phyloP scores from a whole-genome alignment of 2,797 vertebrate genomes.

The Lepus oiostolus region DNA sequence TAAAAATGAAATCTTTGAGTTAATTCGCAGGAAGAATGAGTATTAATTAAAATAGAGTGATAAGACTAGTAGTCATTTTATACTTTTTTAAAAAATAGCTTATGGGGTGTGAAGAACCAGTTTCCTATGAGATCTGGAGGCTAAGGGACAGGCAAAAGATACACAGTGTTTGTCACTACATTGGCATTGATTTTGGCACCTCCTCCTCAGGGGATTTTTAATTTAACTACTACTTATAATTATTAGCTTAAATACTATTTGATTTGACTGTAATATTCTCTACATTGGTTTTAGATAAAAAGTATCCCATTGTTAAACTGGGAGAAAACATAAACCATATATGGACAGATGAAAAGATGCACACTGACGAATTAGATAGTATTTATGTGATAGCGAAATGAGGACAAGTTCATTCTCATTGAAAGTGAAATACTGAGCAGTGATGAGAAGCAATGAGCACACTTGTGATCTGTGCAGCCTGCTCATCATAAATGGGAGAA shows the following conservation, averaged over 20 bases:
- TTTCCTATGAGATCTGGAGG: neutral
- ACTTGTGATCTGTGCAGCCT: constrained; percentile 25
- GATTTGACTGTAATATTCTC: constrained; percentile 4
- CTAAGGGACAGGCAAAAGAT: neutral
- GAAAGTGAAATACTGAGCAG: neutral
- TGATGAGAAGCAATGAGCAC: neutral
- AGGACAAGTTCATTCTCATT: constrained; percentile 41
- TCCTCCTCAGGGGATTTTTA: neutral
- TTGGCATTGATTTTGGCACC: neutral
- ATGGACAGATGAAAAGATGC: neutral
- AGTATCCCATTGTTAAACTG: neutral
- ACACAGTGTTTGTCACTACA: neutral
- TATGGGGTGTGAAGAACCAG: neutral
- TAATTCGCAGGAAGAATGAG: constrained; percentile 1
- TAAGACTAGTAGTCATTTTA: neutral
- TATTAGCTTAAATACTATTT: constrained; percentile 17
- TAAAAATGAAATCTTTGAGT: constrained; percentile 35
- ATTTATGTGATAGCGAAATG: constrained; percentile 40
- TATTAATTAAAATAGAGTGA: neutral
- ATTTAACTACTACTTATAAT: neutral
- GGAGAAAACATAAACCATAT: neutral
- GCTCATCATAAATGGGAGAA: neutral
- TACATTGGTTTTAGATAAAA: constrained; percentile 1
- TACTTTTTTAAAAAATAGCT: neutral
- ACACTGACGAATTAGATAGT: neutral